These are phyloP conservation scores for Capromys pilorides DNA, from an alignment of 2,797 vertebrate genomes.

Conservation along the genomic window DNA sequence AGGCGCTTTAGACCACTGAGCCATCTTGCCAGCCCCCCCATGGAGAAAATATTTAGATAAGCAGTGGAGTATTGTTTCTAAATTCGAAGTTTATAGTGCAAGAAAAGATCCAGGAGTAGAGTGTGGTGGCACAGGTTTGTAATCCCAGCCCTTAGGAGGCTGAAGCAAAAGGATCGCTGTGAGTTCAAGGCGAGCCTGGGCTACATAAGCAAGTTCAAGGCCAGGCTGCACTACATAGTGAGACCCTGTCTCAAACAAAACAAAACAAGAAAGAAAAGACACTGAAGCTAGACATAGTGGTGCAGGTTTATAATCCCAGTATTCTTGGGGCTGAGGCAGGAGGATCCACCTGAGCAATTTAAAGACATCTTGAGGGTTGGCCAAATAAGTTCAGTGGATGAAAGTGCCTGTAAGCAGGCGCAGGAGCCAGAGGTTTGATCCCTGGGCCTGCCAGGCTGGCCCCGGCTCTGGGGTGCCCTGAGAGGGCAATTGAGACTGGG, in stretches of 20 bases:
- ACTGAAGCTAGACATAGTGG: neutral
- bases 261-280: neutral
- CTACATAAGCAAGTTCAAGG: neutral
- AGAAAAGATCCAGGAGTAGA: neutral
- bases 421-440: too few relatives aligned
- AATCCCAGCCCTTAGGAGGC: neutral
- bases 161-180: neutral
- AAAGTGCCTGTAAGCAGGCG: too few relatives aligned
- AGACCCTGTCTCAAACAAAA: neutral
- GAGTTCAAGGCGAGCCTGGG: neutral
- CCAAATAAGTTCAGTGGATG: too few relatives aligned
- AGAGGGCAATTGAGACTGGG: too few relatives aligned
- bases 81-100: slow-evolving; percentile 29
- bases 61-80: slow-evolving; percentile 22
- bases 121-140: neutral
- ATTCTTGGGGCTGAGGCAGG: neutral
- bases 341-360: neutral
- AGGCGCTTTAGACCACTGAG: too few relatives aligned
- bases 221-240: too few relatives aligned
- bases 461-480: too few relatives aligned
- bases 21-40: too few relatives aligned
- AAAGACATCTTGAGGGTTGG: neutral
- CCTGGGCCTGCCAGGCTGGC: too few relatives aligned
- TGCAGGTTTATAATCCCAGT: neutral
- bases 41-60: slow-evolving; percentile 13